These are phyloP conservation scores for Rousettus leschenaultii DNA, from an alignment of 2,113 vertebrate species.

Conservation along the genomic window DNA sequence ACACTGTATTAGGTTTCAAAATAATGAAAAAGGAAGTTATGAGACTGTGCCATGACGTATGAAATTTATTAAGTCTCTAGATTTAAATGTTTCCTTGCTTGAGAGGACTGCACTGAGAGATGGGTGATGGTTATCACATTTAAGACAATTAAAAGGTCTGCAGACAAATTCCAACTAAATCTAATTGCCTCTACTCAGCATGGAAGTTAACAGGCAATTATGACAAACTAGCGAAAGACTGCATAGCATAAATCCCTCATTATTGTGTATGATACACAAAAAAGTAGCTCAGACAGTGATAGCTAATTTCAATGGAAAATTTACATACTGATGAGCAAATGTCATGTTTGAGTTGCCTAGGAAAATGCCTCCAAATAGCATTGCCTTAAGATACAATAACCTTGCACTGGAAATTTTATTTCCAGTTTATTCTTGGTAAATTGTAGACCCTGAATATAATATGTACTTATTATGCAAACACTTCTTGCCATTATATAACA, in stretches of 20 bases:
- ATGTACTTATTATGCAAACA: neutral
- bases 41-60: neutral
- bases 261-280: neutral
- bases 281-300: neutral
- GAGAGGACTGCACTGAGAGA: neutral
- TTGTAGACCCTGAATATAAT: neutral
- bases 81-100: neutral
- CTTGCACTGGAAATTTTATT: neutral
- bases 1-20: neutral
- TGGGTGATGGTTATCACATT: neutral
- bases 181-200: neutral
- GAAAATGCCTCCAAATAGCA: neutral
- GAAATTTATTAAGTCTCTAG: neutral
- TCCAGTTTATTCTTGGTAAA: constrained; percentile 11
- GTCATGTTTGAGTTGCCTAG: neutral
- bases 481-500: neutral
- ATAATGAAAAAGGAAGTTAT: constrained; percentile 4
- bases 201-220: neutral
- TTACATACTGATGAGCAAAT: neutral
- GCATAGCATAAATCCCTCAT: neutral
- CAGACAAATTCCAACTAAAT: neutral
- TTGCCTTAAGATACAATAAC: neutral
- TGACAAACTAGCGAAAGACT: neutral
- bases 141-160: neutral
- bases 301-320: neutral